A percentile compares a stretch with the other conserved stretches of the same genome.
These are phyloP conservation scores for Branchipolynoe longqiensis DNA, from an alignment of 2,888 invertebrate genomes.

Conservation along the genomic window DNA sequence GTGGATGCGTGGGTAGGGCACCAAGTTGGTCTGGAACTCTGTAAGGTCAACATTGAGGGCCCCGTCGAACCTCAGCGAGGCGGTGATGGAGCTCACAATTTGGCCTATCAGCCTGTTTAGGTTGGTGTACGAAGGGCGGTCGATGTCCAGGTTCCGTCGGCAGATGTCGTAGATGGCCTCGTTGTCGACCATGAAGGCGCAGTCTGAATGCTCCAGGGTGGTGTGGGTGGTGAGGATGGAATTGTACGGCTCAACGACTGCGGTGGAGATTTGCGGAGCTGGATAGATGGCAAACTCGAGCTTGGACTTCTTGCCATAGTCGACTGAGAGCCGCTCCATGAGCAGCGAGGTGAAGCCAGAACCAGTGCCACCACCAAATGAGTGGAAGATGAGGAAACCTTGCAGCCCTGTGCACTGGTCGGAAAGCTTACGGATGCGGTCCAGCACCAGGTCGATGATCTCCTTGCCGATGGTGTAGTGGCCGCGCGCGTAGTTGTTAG, in stretches of 20 bases:
- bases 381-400: slow-evolving; percentile 94
- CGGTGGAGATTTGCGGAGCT: slow-evolving; percentile 83
- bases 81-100: background rate
- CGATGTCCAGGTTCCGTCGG: background rate
- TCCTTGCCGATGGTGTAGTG: slow-evolving; percentile 84
- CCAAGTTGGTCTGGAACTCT: slow-evolving; percentile 3
- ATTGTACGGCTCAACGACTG: slow-evolving; percentile 3
- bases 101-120: background rate
- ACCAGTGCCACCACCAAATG: slow-evolving; percentile 91
- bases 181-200: background rate
- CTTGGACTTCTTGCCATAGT: slow-evolving; percentile 91
- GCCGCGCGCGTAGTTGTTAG: slow-evolving; percentile 98
- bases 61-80: background rate
- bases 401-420: slow-evolving; percentile 88
- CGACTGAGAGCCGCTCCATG: slow-evolving; percentile 91
- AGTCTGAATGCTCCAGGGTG: background rate
- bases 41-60: slow-evolving; percentile 9
- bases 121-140: slow-evolving; percentile 13
- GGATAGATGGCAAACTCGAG: slow-evolving; percentile 94
- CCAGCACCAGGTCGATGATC: slow-evolving; percentile 13
- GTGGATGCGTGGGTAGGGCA: background rate
- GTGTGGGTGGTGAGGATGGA: slow-evolving; percentile 82
- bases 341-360: slow-evolving; percentile 91
- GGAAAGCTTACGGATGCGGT: slow-evolving; percentile 86
- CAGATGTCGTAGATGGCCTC: slow-evolving; percentile 11